phyloP scores from a whole-genome alignment of 2,888 invertebrate genomes.

The Molorchus minor region DNA sequence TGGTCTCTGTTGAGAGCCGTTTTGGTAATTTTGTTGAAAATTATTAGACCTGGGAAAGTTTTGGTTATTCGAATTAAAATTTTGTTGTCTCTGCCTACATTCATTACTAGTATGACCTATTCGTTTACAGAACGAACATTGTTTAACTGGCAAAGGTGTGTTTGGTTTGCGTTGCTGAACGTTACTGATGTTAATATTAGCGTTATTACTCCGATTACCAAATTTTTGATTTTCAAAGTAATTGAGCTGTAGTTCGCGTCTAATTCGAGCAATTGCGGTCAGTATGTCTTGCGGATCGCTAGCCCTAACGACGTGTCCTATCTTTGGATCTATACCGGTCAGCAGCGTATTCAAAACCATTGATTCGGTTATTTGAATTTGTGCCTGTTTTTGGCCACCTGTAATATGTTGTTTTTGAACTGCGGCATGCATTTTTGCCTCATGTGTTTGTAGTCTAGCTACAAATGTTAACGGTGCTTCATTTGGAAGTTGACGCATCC shows the following conservation, averaged over 20 bases:
- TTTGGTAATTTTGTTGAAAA: background rate
- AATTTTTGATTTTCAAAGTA: background rate
- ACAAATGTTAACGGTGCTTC: constrained; percentile 21
- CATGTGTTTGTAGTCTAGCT: constrained; percentile 14
- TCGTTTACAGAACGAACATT: constrained; percentile 2
- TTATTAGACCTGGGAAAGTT: background rate
- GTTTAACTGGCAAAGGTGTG: background rate
- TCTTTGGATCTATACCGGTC: too few species aligned
- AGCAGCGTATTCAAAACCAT: background rate
- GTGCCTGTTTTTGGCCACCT: background rate
- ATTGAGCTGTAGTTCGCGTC: background rate
- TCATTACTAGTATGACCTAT: background rate
- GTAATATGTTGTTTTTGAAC: constrained; percentile 16
- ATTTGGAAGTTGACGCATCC: constrained; percentile 13
- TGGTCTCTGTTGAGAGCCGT: background rate
- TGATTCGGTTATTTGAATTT: background rate
- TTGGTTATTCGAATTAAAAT: background rate
- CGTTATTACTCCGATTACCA: background rate
- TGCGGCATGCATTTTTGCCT: constrained; percentile 21
- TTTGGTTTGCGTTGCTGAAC: background rate
- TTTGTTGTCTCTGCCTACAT: background rate
- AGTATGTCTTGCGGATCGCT: background rate
- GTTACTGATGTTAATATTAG: too few species aligned
- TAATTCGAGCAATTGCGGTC: background rate
- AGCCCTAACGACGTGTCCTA: background rate